Evolutionary conservation across 1,140 invertebrate species (phyloP).

Genomic region (Atopsyche davidsoni): DNA sequence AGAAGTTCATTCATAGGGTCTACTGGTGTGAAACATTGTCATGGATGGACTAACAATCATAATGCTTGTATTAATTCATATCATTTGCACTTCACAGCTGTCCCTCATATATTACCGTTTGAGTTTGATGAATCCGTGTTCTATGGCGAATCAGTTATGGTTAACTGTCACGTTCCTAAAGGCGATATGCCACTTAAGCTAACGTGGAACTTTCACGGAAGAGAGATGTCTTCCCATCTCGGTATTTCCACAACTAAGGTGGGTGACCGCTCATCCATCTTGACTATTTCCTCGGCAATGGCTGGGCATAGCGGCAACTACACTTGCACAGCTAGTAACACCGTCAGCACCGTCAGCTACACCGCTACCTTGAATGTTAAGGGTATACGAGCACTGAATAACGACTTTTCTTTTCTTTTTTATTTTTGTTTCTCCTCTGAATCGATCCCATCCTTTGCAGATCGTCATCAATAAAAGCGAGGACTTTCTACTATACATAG

Average conservation of each 20-base stretch:
- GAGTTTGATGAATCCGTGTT: constrained; percentile 47
- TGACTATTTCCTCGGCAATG: constrained; percentile 51
- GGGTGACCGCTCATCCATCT: constrained; percentile 50
- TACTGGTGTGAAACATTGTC: constrained; percentile 61
- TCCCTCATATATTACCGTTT: constrained; percentile 43
- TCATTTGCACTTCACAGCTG: constrained; percentile 39
- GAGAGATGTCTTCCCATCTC: constrained; percentile 45
- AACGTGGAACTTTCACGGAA: constrained; percentile 56
- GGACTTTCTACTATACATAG: constrained; percentile 59
- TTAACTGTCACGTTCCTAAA: constrained; percentile 62
- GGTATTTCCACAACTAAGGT: constrained; percentile 53
- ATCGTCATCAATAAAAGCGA: background rate
- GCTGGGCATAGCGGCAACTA: constrained; percentile 70
- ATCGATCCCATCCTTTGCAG: background rate
- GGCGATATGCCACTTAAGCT: constrained; percentile 64
- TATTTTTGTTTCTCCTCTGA: constrained; percentile 8
- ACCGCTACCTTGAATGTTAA: constrained; percentile 55
- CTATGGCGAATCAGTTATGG: constrained; percentile 62
- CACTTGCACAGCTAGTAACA: constrained; percentile 70
- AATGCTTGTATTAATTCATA: too few species aligned
- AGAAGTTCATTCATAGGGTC: constrained; percentile 64
- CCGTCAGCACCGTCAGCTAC: constrained; percentile 63
- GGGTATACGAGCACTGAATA: constrained; percentile 36
- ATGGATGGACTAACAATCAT: constrained; percentile 54
- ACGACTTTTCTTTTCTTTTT: constrained; percentile 27